phyloP scores from a whole-genome alignment of 1,140 invertebrate species.

The Amphibalanus amphitrite region DNA sequence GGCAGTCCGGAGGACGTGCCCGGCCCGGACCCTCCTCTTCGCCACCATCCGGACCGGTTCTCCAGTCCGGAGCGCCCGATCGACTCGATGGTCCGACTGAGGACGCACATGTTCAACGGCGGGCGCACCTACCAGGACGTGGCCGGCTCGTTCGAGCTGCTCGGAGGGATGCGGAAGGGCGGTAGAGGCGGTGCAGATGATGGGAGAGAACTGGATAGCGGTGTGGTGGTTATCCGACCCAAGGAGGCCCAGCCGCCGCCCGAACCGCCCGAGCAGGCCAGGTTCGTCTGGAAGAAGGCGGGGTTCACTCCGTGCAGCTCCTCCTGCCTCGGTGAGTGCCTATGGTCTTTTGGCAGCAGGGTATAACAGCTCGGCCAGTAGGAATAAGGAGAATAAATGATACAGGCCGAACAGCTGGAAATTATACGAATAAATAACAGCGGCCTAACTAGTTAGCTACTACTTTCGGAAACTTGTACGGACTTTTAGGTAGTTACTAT shows the following conservation, averaged over 20 bases:
- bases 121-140: neutral
- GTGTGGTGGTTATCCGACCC: neutral
- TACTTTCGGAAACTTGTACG: too few species aligned
- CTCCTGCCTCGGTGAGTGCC: constrained; percentile 62
- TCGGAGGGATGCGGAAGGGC: neutral
- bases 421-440: too few species aligned
- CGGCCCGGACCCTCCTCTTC: neutral
- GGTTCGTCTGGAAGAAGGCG: constrained; percentile 30
- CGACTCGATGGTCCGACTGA: neutral
- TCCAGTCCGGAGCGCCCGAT: too few species aligned
- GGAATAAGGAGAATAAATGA: too few species aligned
- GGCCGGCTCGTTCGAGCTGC: neutral
- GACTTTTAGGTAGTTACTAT: too few species aligned
- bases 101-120: neutral
- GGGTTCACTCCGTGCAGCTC: constrained; percentile 72
- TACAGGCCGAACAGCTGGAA: too few species aligned
- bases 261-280: too few species aligned
- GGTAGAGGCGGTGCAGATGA: neutral
- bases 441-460: too few species aligned
- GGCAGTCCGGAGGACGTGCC: neutral
- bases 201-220: neutral
- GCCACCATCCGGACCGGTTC: neutral
- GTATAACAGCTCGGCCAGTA: too few species aligned
- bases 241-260: constrained; percentile 15
- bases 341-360: too few species aligned